Evolutionary conservation across 2,888 invertebrate genomes (phyloP).

Genomic region (Hylaea fasciaria): DNA sequence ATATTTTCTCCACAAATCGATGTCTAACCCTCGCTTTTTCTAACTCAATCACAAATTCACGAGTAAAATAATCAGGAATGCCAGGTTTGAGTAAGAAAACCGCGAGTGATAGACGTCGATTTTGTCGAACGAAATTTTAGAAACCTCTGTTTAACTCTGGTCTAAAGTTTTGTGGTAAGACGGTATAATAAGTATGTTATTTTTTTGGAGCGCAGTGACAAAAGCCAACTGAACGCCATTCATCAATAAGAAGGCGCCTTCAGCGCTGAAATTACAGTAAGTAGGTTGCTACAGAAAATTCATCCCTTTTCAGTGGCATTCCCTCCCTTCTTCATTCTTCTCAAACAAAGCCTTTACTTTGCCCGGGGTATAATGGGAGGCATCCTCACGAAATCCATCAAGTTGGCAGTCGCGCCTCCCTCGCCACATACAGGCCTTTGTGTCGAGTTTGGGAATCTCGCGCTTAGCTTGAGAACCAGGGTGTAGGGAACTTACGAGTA

Average conservation of each 20-base stretch:
- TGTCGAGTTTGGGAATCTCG: conserved; percentile 40
- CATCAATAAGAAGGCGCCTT: neutral
- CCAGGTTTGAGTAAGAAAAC: no score
- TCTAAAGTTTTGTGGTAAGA: no score
- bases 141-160: no score
- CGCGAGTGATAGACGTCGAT: no score
- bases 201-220: no score
- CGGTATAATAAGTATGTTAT: no score
- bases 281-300: neutral
- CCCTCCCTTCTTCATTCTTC: conserved; percentile 2
- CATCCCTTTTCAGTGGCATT: neutral
- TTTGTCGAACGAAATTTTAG: no score
- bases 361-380: conserved; percentile 8
- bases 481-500: neutral
- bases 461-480: conserved; percentile 24
- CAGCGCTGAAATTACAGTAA: neutral
- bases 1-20: no score
- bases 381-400: conserved; percentile 33
- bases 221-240: no score
- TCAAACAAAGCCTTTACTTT: conserved; percentile 13
- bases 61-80: no score
- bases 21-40: no score
- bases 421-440: conserved; percentile 27
- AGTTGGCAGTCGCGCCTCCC: conserved; percentile 31
- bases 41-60: no score